A percentile compares a stretch with the other conserved stretches of the same genome.
phyloP scores from a whole-genome alignment of 2,888 invertebrate genomes.

The Ectemnius continuus region DNA sequence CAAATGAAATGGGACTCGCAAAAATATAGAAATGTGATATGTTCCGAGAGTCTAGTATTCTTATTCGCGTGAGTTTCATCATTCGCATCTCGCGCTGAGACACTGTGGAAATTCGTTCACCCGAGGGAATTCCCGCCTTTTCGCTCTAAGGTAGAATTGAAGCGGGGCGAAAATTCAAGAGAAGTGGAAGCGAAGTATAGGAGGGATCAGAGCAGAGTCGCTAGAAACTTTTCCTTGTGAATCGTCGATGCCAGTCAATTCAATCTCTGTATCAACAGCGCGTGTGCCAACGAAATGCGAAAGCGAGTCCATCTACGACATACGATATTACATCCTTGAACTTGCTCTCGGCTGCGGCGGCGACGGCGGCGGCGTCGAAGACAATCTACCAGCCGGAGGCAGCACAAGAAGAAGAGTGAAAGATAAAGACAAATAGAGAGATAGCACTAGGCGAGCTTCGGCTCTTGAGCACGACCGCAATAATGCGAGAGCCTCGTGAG shows the following conservation, averaged over 20 bases:
- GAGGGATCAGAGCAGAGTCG: too few relatives aligned
- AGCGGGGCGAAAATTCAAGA: too few relatives aligned
- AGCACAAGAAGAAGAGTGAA: constrained; percentile 4
- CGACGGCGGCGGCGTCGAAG: neutral
- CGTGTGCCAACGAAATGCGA: neutral
- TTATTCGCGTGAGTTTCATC: too few relatives aligned
- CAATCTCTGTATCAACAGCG: constrained; percentile 13
- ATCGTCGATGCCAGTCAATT: neutral
- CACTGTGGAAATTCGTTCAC: too few relatives aligned
- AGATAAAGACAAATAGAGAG: constrained; percentile 26
- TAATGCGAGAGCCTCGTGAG: constrained; percentile 50
- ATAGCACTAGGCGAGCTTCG: constrained; percentile 14
- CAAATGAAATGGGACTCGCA: too few relatives aligned
- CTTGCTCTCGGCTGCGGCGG: neutral
- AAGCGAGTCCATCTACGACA: neutral
- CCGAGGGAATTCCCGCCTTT: too few relatives aligned
- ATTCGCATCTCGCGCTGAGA: too few relatives aligned
- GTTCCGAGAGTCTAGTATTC: too few relatives aligned
- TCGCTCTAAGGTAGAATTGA: too few relatives aligned
- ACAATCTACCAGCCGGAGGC: neutral
- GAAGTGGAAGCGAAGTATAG: too few relatives aligned
- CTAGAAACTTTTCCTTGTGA: neutral
- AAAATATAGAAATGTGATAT: too few relatives aligned
- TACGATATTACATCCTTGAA: constrained; percentile 15
- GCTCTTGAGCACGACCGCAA: constrained; percentile 46